Evolutionary conservation across 2,888 invertebrate species (phyloP), one percentile per base, ranked within the genome.

Genomic region (Rugalucina vietnamica): DNA sequence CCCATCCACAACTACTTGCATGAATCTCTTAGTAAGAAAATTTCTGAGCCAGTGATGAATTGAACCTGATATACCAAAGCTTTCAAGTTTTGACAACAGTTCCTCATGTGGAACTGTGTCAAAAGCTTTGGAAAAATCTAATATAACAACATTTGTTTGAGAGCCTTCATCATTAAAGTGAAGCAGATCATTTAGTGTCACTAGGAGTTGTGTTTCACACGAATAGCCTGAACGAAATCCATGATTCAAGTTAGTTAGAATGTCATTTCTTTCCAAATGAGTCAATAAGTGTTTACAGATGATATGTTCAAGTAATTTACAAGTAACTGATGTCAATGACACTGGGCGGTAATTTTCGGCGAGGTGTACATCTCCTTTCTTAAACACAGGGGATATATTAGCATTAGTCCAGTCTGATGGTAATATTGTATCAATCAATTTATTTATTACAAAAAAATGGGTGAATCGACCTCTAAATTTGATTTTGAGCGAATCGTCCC

Each of bases 231-330:
- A 39, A 18, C 79, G 32, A 49, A 79, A 79, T 18, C 79, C 79
- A 73, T 65, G 73, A 57, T 79, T 73, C 29, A 73, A 57, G 1
- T 27, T 39, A 37, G 79, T 79, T 0, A 79, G 73, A 3, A 78
- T 54, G 1, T 32, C 49, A 24, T 78, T 18, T 50, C 50, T 72
- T 36, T 82, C 82, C 34, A 82, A 71, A 60, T 71, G 81, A 49
- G 82, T 50, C 86, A 86, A 81, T 8, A 83, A 36, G n/a, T 83
- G 76, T n/a, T n/a, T n/a, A 79, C 76, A 77, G 1, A 77, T 77
- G 32, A 70, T 78, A 27, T 78, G 78, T 71, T 79, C 79, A 21
- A 79, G 49, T n/a, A 65, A 24, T 50, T 78, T 71, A 27, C 50
- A 50, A 3, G 39, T 49, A 18, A 78, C 78, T 24, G 70, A 78